phyloP scores from a whole-genome alignment of 2,113 vertebrate species.

The Alaudala cheleensis region DNA sequence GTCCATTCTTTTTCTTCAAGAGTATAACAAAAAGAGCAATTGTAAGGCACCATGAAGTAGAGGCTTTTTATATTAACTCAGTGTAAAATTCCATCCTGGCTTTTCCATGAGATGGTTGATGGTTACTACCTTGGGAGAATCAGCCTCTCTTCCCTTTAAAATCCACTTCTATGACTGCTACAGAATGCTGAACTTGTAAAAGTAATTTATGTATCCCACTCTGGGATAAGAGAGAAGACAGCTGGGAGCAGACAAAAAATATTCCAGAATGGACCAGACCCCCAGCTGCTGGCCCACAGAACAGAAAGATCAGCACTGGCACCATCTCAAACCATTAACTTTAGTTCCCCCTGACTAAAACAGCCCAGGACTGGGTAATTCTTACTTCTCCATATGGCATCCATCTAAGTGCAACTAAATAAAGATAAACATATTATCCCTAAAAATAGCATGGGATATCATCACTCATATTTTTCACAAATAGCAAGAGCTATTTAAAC shows the following conservation, averaged over 20 bases:
- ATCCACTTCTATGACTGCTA: background rate
- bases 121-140: background rate
- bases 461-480: background rate
- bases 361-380: background rate
- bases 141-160: background rate
- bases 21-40: background rate
- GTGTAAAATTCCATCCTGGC: background rate
- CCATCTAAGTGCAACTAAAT: background rate
- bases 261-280: background rate
- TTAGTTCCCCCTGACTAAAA: background rate
- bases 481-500: background rate
- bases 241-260: background rate
- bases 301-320: background rate
- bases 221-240: background rate
- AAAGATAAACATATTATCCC: background rate
- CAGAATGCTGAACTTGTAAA: background rate
- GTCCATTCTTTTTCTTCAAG: background rate
- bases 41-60: background rate
- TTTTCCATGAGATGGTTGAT: background rate
- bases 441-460: background rate
- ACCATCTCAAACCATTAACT: background rate
- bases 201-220: background rate
- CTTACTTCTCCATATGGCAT: background rate
- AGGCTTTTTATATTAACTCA: background rate
- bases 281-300: background rate